These are phyloP conservation scores for Pampusana beccarii DNA, from an alignment of 2,113 vertebrate species.

Conservation along the genomic window DNA sequence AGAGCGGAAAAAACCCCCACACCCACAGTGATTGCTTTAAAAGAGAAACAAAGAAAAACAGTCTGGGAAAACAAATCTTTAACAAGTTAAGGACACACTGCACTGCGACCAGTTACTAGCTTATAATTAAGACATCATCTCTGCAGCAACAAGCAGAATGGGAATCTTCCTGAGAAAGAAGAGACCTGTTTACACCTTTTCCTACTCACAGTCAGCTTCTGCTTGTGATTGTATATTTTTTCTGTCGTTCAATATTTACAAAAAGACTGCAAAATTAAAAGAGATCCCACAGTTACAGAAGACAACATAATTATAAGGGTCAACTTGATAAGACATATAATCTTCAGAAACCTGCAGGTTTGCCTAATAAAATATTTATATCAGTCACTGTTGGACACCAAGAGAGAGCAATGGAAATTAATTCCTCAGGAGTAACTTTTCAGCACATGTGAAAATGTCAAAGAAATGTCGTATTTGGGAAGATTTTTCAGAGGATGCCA, in stretches of 20 bases:
- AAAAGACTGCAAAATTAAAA: slow-evolving; percentile 76
- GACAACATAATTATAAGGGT: slow-evolving; percentile 86
- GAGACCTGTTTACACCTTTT: slow-evolving; percentile 44
- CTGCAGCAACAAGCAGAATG: not conserved
- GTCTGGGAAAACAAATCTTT: not conserved
- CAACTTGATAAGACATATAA: slow-evolving; percentile 84
- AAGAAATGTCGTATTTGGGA: not conserved
- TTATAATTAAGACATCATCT: not conserved
- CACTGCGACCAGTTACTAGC: not conserved
- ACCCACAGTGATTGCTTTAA: not conserved
- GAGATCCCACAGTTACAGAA: slow-evolving; percentile 75
- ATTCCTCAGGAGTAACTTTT: slow-evolving; percentile 56
- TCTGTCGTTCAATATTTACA: slow-evolving; percentile 78
- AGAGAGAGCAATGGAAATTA: slow-evolving; percentile 57
- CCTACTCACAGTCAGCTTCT: slow-evolving; percentile 17
- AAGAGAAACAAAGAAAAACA: not conserved
- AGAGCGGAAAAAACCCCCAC: not conserved
- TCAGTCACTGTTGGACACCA: slow-evolving; percentile 78
- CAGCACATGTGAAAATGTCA: slow-evolving; percentile 41
- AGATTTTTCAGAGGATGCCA: not conserved
- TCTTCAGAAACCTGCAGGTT: slow-evolving; percentile 81
- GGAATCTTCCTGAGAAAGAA: not conserved
- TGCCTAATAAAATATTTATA: slow-evolving; percentile 84
- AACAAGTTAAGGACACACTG: not conserved
- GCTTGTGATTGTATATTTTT: slow-evolving; percentile 61